Conservation (phyloP, 2,113 vertebrate genomes). For the Galemys pyrenaicus region DNA sequence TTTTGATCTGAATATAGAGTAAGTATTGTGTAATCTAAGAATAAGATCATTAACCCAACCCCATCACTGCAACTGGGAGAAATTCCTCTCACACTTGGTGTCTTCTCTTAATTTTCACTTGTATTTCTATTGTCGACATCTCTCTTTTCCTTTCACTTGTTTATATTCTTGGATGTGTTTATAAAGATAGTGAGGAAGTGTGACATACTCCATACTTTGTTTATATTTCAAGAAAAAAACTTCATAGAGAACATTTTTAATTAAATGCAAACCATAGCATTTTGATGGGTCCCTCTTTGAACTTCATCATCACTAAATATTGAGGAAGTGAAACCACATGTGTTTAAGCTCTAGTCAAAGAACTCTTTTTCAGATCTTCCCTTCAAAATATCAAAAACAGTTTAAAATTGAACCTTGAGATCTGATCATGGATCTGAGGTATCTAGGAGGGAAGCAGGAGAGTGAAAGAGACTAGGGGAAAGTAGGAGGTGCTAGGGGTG, state of each 20-base stretch:
- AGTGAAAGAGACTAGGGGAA: no score
- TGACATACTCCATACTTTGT: neutral
- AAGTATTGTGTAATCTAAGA: neutral
- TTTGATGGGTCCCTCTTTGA: neutral
- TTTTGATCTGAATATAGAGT: neutral
- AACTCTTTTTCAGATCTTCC: neutral
- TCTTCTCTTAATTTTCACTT: neutral
- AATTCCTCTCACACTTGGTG: neutral
- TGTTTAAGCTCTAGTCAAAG: neutral
- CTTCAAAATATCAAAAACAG: no score
- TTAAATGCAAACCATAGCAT: neutral
- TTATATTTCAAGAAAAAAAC: neutral
- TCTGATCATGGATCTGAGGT: no score
- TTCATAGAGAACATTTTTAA: neutral
- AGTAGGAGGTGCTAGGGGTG: no score
- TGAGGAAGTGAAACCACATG: neutral
- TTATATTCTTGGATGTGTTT: constrained; percentile 14
- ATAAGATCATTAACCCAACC: neutral
- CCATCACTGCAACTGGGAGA: neutral
- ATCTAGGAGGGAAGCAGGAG: no score
- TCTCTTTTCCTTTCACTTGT: neutral
- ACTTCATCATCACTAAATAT: neutral
- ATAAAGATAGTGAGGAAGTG: neutral
- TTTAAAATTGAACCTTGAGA: no score
- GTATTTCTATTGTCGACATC: neutral